phyloP scores from a whole-genome alignment of 2,797 vertebrate genomes.

The Sebastes cheni region DNA sequence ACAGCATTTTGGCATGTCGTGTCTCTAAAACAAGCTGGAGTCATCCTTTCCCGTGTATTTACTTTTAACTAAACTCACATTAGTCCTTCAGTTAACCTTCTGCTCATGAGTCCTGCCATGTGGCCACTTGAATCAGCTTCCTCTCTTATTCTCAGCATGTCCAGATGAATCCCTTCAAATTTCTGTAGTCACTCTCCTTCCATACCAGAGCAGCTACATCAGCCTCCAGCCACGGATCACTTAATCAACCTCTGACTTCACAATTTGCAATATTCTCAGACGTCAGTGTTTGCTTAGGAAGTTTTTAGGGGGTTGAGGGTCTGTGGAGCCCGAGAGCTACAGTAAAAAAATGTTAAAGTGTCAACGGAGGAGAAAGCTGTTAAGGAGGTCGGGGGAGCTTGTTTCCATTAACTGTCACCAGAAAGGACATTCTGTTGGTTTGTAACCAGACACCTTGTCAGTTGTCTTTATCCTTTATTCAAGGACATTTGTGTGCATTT shows the following conservation, averaged over 20 bases:
- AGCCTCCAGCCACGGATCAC: not conserved
- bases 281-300: not conserved
- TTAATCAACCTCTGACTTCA: not conserved
- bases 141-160: not conserved
- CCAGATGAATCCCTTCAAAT: not conserved
- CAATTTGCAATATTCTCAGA: not conserved
- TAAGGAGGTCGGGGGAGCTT: not conserved
- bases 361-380: not conserved
- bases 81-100: not conserved
- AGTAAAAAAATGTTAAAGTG: not conserved
- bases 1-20: not conserved
- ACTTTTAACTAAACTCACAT: not conserved
- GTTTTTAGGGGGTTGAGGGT: not conserved
- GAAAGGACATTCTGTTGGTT: slow-evolving; percentile 4
- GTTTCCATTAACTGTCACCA: slow-evolving; percentile 17
- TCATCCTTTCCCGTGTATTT: not conserved
- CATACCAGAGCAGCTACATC: not conserved
- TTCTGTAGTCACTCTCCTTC: not conserved
- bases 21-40: not conserved
- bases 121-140: not conserved
- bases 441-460: slow-evolving; percentile 37
- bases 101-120: not conserved
- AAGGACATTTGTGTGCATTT: slow-evolving; percentile 23
- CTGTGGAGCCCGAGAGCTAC: not conserved
- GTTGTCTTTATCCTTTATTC: slow-evolving; percentile 38